These are phyloP conservation scores for Panthera tigris DNA, from an alignment of 2,113 vertebrate genomes.

Conservation along the genomic window DNA sequence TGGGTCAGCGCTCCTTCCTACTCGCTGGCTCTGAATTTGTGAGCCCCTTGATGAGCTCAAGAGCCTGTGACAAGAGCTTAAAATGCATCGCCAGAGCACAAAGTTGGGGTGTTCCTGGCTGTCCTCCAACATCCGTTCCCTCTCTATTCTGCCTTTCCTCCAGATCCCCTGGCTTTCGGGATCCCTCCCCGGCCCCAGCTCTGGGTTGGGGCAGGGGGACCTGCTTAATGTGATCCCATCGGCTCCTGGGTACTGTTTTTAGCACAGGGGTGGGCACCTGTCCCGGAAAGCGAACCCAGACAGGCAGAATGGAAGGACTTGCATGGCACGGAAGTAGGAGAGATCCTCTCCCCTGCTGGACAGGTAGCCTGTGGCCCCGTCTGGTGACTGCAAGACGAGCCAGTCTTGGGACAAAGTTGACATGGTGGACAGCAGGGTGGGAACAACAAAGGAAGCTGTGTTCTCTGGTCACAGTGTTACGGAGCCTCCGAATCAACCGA, in stretches of 20 bases:
- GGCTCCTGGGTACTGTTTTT: not conserved
- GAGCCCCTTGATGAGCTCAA: not conserved
- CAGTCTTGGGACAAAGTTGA: not conserved
- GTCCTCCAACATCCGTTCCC: accelerated
- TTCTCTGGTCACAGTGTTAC: not conserved
- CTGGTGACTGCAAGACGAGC: not conserved
- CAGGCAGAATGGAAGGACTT: not conserved
- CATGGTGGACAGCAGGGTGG: not conserved
- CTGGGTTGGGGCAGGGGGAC: not conserved
- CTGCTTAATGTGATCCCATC: not conserved
- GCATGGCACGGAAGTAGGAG: not conserved
- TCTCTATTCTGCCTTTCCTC: not conserved
- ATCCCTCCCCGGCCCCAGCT: not conserved
- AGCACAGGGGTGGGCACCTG: not conserved
- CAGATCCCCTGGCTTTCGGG: not conserved
- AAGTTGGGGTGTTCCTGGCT: not conserved
- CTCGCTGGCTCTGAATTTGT: not conserved
- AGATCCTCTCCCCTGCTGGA: not conserved
- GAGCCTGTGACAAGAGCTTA: not conserved
- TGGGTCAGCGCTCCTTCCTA: not conserved
- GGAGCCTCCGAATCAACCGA: not conserved
- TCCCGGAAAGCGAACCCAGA: not conserved
- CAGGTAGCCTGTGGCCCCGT: not conserved
- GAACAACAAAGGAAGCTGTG: not conserved
- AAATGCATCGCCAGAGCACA: not conserved